phyloP scores from a whole-genome alignment of 1,140 invertebrate species.

The Coptotermes formosanus region DNA sequence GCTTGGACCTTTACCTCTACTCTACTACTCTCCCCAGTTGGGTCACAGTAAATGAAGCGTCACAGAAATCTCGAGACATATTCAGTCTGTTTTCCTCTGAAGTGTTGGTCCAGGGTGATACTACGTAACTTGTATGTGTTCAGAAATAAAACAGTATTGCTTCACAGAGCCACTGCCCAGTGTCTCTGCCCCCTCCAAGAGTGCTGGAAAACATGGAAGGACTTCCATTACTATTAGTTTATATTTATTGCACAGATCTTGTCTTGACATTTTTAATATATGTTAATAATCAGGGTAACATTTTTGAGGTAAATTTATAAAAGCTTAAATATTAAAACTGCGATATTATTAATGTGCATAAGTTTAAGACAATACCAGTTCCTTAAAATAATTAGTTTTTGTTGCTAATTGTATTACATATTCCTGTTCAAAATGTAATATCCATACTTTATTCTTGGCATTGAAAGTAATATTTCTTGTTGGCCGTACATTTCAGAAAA shows the following conservation, averaged over 20 bases:
- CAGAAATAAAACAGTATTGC: neutral
- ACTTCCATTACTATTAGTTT: neutral
- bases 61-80: neutral
- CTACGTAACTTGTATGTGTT: neutral
- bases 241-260: neutral
- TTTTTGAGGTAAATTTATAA: neutral
- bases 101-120: conserved; percentile 1
- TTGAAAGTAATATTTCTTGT: too few relatives aligned
- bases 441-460: too few relatives aligned
- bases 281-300: too few relatives aligned
- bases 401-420: neutral
- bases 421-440: too few relatives aligned
- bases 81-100: neutral
- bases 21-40: neutral
- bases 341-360: neutral
- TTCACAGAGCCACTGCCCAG: neutral
- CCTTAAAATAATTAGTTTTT: neutral
- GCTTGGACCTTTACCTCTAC: too few relatives aligned
- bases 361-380: neutral
- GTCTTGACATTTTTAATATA: neutral
- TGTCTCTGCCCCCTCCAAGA: neutral
- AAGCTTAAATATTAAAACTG: neutral
- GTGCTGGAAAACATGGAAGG: neutral
- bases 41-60: neutral
- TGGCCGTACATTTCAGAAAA: too few relatives aligned